Conservation (phyloP, 2,888 invertebrate genomes). For the Drosophila infuscata region DNA sequence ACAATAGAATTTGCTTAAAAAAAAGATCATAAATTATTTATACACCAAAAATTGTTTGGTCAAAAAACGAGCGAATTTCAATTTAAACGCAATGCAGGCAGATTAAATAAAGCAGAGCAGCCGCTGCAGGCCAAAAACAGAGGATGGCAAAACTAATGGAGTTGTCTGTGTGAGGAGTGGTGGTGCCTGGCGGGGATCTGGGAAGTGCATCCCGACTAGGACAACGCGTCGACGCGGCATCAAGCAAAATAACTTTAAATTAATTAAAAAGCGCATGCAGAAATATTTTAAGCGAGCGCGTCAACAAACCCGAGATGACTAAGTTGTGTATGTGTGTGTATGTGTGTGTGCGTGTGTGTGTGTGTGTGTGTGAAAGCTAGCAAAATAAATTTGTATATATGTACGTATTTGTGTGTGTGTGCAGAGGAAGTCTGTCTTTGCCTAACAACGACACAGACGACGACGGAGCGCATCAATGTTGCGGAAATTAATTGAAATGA, state of each 20-base stretch:
- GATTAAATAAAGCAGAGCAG: constrained; percentile 68
- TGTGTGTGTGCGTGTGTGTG: neutral
- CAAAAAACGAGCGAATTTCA: constrained; percentile 55
- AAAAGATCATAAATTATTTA: constrained; percentile 40
- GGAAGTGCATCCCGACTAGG: constrained; percentile 22
- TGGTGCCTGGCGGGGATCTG: neutral
- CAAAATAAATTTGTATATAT: neutral
- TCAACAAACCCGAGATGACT: constrained; percentile 46
- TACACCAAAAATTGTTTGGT: constrained; percentile 63
- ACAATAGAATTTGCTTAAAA: constrained; percentile 2
- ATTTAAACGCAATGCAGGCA: constrained; percentile 70
- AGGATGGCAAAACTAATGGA: constrained; percentile 5
- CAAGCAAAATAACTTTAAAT: constrained; percentile 79
- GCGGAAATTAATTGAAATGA: constrained; percentile 79
- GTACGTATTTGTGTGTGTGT: constrained; percentile 4
- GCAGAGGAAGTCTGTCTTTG: constrained; percentile 6
- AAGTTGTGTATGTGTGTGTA: neutral
- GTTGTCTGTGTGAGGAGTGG: neutral
- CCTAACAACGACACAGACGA: constrained; percentile 34
- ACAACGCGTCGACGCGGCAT: constrained; percentile 38
- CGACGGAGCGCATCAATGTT: constrained; percentile 73
- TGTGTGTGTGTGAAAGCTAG: neutral
- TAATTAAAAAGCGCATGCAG: constrained; percentile 77
- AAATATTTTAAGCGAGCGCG: constrained; percentile 66
- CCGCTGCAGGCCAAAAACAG: constrained; percentile 27